Evolutionary conservation across 2,113 vertebrate species (phyloP), one percentile per base, ranked within the genome.

Genomic region (Ptilonorhynchus violaceus): DNA sequence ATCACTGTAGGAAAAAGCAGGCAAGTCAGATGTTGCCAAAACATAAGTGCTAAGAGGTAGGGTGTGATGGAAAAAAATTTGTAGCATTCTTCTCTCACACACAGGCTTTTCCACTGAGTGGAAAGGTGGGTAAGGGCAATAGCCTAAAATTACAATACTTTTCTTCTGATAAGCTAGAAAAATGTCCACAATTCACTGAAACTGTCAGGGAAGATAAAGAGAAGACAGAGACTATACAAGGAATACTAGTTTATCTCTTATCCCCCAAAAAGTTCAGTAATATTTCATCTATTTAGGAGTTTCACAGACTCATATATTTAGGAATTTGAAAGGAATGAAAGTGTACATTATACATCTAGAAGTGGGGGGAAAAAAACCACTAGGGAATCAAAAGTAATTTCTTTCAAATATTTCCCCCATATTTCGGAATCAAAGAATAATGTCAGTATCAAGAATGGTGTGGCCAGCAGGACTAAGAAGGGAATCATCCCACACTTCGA

Each of bases 321-420:
- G 25, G 39, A 72, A 67, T 67, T 58, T 60, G 24, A 30, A 20
- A 30, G 31, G 39, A 12, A 12, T 49, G 16, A 53, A 70, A 31
- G 7, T 11, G 11, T 8, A 46, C 1, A 13, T 60, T 56, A 39
- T 18, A 42, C 2, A 47, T 23, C 27, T 42, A 25, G 13, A 60
- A 17, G n/a, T 3, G 15, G 33, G 4, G 11, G 21, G 2, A 0
- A 1, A 11, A 42, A 39, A 46, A 1, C 0, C 27, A 18, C 11
- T 28, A 49, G n/a, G 23, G 13, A 37, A 77, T 39, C 33, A 68
- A 37, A 15, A 22, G 15, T 3, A 0, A 52, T 47, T 66, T 69
- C 10, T 80, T 83, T 73, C 28, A 68, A 44, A 44, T 88, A 64
- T 44, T 69, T 68, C 1, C 16, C 6, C 4, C 15, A 37, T 15